Base-by-base conservation (phyloP, 2,113 vertebrate genomes). In the Mobula hypostoma region DNA sequence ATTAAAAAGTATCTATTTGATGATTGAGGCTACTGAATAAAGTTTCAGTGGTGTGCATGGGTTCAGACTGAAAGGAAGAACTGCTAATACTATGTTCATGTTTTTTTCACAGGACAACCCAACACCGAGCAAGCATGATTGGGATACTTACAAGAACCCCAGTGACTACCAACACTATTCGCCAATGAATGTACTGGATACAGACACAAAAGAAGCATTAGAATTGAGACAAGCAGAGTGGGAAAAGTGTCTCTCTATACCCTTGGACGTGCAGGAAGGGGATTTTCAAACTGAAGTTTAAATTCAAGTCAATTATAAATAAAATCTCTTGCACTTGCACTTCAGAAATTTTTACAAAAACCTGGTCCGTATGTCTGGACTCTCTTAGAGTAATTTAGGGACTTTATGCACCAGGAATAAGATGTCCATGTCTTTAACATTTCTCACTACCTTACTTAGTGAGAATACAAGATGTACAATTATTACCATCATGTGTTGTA, bases 221-320 rank as follows among this genome's bases (percentile, higher is more conserved):
- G 99, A 99, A 98, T 98, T 99, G 97, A 98, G 98, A 95, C 97
- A 98, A 85, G 97, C 99, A 9, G 99, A 99, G 96, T 99, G 99
- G 99, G 99, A 99, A 96, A 99, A 99, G 96, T 99, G 99, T 98
- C 98, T 99, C 96, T 99, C 98, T 96, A 97, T 99, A 96, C 99
- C 99, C 96, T 97, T 99, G 97, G 99, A 99, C 0, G 98, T 99
- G 95, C 98, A 99, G 95, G 99, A 99, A 96, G 99, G 99, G 95
- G 99, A 99, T 97, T 99, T 99, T 97, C 99, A 99, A 97, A 99
- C 99, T 58, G 99, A 99, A 96, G 99, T 99, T 97, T 99, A 98
- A 97, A 95, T 95, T 95, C 95, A 95, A 94, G 94, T n/a, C 61
- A 95, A 96, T 95, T 70, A 95, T 82, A 94, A 95, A 94, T 95